Base-by-base conservation (phyloP, 1,140 invertebrate species). In the Drosophila elegans region DNA sequence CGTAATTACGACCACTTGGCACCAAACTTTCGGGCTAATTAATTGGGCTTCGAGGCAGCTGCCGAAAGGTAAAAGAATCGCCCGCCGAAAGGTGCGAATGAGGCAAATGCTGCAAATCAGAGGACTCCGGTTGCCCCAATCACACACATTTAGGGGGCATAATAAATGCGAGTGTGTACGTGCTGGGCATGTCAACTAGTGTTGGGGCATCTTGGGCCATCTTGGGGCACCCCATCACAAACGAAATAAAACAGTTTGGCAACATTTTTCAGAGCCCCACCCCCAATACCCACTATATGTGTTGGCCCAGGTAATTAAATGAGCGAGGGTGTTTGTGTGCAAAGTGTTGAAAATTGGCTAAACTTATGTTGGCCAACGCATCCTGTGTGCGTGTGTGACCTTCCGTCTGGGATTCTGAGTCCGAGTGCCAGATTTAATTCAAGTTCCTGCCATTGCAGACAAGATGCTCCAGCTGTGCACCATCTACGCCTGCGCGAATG, bases 381-480 rank as follows among this genome's bases (percentile, higher is more conserved):
- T 48, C 41, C 42, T 51, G 53, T 42, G 48, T 83, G 55, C 69
- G 79, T 49, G 51, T 59, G 83, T 12, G 45, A 86, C 83, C 79
- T 88, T 80, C 49, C 68, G 56, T 59, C 69, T 78, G 78, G 66
- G 64, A 27, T 44, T 21, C 5, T 7, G 29, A 32, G 5, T 12
- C 21, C 16, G 42, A 36, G 34, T 29, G 13, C 7, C 25, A 27
- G 39, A 59, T 72, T 52, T 57, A 32, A 80, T 57, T 21, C 44
- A 12, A 41, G 44, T 16, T 16, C 39, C 34, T 5, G 16, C 27
- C 12, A 36, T 81, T 61, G 11, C 49, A 79, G 74, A 42, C 57
- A 45, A 38, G 12, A 89, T 92, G 91, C 75, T 92, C 36, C 90
- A 92, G 59, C 54, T 85, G 39, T 92, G 85, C 73, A 85, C 80